These are phyloP conservation scores for Seriola rivoliana DNA, from an alignment of 2,113 vertebrate species.

Conservation along the genomic window DNA sequence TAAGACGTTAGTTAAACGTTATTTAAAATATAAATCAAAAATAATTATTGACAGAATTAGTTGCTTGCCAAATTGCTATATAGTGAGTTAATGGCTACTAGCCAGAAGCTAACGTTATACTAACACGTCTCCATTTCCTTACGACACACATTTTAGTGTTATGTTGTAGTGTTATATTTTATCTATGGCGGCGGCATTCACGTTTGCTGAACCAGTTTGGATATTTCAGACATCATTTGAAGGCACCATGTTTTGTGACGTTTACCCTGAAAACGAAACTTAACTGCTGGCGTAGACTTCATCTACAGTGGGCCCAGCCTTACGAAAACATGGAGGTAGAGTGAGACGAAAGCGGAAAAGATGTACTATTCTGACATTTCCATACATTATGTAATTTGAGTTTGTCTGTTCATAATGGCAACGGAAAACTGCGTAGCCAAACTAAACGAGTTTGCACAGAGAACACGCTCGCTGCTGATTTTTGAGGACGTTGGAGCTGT, in stretches of 20 bases:
- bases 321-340: neutral
- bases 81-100: neutral
- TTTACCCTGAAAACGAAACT: constrained; percentile 61
- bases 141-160: too few relatives aligned
- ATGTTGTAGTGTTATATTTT: neutral
- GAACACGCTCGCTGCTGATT: rapidly evolving
- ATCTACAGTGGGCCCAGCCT: neutral
- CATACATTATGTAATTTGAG: neutral
- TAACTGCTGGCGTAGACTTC: neutral
- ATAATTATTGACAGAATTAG: neutral
- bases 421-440: constrained; percentile 58
- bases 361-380: rapidly evolving
- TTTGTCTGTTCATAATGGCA: constrained; percentile 57
- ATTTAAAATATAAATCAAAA: neutral
- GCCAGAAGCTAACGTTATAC: too few relatives aligned
- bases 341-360: neutral
- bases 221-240: neutral
- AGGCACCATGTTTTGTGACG: constrained; percentile 29
- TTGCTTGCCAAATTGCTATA: neutral
- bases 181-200: neutral
- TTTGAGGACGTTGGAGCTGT: constrained; percentile 64
- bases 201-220: neutral
- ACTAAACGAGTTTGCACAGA: constrained; percentile 72
- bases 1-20: too few relatives aligned
- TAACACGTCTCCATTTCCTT: too few relatives aligned